These are phyloP conservation scores for Cavia aperea DNA, from an alignment of 2,113 vertebrate species.

Conservation along the genomic window DNA sequence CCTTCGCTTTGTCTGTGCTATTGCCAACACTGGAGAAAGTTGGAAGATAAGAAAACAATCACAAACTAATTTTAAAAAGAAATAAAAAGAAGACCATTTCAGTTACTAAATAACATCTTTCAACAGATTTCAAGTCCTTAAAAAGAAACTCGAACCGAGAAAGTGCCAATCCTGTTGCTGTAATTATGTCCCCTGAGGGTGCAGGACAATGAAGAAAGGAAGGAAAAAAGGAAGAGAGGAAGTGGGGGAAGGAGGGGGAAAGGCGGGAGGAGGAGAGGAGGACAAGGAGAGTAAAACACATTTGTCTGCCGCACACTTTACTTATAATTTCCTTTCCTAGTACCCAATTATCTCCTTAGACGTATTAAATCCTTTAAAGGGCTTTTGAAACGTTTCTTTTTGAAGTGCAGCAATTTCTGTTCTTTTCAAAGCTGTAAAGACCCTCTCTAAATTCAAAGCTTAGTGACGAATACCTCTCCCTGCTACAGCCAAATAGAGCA, in stretches of 20 bases:
- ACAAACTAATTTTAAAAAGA: background rate
- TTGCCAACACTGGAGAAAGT: background rate
- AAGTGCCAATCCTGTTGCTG: background rate
- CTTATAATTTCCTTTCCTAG: background rate
- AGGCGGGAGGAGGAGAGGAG: too few relatives aligned
- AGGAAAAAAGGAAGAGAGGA: background rate
- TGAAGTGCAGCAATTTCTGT: background rate
- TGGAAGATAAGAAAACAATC: background rate
- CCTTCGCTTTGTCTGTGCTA: background rate
- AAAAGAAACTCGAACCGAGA: background rate
- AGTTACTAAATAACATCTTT: background rate
- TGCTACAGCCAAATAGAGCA: background rate
- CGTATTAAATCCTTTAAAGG: background rate
- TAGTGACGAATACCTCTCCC: background rate
- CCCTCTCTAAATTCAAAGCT: constrained; percentile 24
- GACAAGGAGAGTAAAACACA: background rate
- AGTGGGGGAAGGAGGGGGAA: rapidly evolving
- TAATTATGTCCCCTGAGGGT: background rate
- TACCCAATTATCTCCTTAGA: background rate
- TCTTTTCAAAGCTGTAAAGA: background rate
- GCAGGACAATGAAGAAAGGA: rapidly evolving
- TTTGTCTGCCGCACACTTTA: background rate
- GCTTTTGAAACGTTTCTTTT: background rate
- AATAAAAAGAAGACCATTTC: background rate
- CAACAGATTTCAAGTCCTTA: background rate